Evolutionary conservation across 1,140 invertebrate genomes (phyloP).

Genomic region (Drosophila lini): DNA sequence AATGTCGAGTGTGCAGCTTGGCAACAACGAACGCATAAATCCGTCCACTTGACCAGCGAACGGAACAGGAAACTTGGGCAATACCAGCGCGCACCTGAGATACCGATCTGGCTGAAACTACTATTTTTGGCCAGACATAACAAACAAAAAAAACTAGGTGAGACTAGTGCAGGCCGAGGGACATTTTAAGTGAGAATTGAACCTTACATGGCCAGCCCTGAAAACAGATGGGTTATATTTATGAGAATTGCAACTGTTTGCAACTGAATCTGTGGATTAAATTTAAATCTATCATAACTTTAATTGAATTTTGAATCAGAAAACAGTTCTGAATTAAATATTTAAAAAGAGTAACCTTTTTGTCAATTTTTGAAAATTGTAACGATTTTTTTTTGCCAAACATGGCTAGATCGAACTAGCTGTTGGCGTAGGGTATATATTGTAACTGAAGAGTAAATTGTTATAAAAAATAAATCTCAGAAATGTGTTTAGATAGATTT

Average conservation of each 20-base stretch:
- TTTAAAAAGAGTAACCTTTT: too few relatives aligned
- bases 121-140: slow-evolving; percentile 56
- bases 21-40: slow-evolving; percentile 54
- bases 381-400: too few relatives aligned
- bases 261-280: too few relatives aligned
- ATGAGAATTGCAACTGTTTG: background rate
- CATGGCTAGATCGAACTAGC: too few relatives aligned
- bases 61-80: slow-evolving; percentile 75
- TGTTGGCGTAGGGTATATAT: too few relatives aligned
- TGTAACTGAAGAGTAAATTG: background rate
- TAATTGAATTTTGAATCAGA: too few relatives aligned
- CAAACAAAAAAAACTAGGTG: slow-evolving; percentile 38
- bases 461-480: background rate
- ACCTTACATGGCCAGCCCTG: background rate
- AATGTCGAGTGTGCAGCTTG: slow-evolving; percentile 50
- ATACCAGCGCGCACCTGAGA: slow-evolving; percentile 68
- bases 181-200: slow-evolving; percentile 8
- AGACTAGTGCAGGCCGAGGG: slow-evolving; percentile 39
- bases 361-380: too few relatives aligned
- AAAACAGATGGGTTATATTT: slow-evolving; percentile 7
- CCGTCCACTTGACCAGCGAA: slow-evolving; percentile 59
- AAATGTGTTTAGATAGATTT: background rate
- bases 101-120: slow-evolving; percentile 41
- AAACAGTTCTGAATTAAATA: too few relatives aligned
- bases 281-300: too few relatives aligned